Base-by-base conservation (phyloP, 2,888 invertebrate species). In the Drosophila algonquin region DNA sequence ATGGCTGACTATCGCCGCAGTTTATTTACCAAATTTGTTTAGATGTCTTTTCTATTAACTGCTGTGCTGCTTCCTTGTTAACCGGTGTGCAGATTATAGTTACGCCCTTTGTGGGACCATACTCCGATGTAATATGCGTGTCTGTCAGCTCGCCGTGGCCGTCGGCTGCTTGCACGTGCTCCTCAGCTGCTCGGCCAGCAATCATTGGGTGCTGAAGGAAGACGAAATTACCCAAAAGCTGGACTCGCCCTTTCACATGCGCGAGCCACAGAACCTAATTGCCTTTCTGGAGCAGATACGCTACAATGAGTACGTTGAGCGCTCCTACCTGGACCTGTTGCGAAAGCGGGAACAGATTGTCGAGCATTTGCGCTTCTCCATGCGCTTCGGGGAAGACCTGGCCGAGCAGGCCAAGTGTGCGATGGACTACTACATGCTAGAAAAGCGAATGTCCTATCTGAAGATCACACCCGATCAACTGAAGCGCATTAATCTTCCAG, bases 191-290 rank as follows among this genome's bases (percentile, higher is more conserved):
- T 63, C 56, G 62, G 83, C 83, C 12, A 81, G 84, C 68, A 92
- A 92, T 67, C 92, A 92, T 63, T 92, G 90, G 90, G 81, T 90
- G n/a, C 71, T 92, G 0, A 89, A 90, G 59, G 90, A 91, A 78
- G 91, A 90, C 35, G 79, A 86, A 32, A 91, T 92, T 52, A 79
- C 87, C 8, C 90, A 90, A 56, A 90, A 92, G 67, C 79, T 91
- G 59, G 91, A 92, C 72, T 92, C 92, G 0, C 92, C 92, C 1
- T 92, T 92, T 64, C 90, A 90, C 56, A 79, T 92, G 82, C 85
- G 91, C 3, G 90, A 92, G 60, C 90, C 92, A 4, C 80, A 90
- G 18, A 92, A 92, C 75, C 63, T 92, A 8, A 78, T 90, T 10
- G 90, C 90, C 32, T 92, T 92, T 59, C 71, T 92, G 3, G 90